Evolutionary conservation across 2,113 vertebrate species (phyloP).

Genomic region (Anthoscopus minutus): DNA sequence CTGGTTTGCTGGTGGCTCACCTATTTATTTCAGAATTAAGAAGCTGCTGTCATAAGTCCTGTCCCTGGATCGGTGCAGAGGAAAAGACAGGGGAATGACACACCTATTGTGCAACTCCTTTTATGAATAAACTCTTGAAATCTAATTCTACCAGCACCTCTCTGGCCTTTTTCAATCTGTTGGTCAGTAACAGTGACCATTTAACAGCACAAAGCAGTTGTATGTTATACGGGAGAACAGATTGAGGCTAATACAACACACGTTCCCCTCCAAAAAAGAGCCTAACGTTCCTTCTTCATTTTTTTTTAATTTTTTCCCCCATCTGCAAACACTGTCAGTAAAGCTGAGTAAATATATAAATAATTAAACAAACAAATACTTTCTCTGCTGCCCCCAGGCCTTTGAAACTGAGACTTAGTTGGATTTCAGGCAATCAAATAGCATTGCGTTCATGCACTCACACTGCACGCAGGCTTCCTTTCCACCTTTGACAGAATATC

Average conservation of each 20-base stretch:
- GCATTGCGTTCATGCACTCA: not conserved
- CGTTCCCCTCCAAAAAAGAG: not conserved
- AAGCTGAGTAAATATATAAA: slow-evolving; percentile 63
- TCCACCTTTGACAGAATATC: slow-evolving; percentile 47
- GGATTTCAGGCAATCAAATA: slow-evolving; percentile 57
- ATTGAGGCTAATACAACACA: not conserved
- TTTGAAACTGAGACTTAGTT: slow-evolving; percentile 49
- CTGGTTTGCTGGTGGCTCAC: not conserved
- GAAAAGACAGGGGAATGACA: not conserved
- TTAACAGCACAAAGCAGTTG: slow-evolving; percentile 1
- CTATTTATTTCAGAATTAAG: not conserved
- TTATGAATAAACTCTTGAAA: not conserved
- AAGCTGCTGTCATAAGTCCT: not conserved
- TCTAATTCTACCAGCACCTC: not conserved
- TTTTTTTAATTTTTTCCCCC: not conserved
- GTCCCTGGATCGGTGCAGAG: not conserved
- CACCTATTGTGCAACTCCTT: not conserved
- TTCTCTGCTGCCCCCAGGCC: slow-evolving; percentile 27
- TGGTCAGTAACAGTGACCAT: not conserved
- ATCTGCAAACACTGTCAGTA: slow-evolving; percentile 41
- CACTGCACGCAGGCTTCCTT: not conserved
- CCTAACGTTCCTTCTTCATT: not conserved
- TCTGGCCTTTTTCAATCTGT: not conserved
- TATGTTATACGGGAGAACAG: not conserved
- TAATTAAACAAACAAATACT: slow-evolving; percentile 63